Conservation (phyloP, 2,888 invertebrate genomes). For the Dioctria linearis region DNA sequence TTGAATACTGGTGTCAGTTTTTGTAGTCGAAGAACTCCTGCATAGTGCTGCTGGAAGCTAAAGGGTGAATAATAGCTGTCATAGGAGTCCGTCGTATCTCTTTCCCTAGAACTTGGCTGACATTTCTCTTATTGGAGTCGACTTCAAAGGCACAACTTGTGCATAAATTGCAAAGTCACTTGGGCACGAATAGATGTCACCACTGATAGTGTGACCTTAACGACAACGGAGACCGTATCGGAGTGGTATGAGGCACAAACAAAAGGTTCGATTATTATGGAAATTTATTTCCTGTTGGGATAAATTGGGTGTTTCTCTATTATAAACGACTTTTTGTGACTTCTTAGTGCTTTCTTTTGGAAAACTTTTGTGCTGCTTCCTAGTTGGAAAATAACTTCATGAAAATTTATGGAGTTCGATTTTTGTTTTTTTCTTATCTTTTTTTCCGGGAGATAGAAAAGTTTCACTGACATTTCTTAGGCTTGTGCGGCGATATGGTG, state of each 20-base stretch:
- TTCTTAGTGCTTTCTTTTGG: constrained; percentile 31
- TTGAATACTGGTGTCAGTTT: constrained; percentile 8
- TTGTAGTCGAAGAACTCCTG: background rate
- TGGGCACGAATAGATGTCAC: constrained; percentile 51
- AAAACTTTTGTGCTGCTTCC: constrained; percentile 38
- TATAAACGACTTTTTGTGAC: constrained; percentile 52
- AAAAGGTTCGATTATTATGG: constrained; percentile 52
- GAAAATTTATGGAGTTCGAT: constrained; percentile 50
- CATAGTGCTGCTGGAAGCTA: constrained; percentile 17
- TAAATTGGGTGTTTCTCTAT: constrained; percentile 52
- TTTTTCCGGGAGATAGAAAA: constrained; percentile 27
- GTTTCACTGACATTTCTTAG: constrained; percentile 18
- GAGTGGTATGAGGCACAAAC: constrained; percentile 30
- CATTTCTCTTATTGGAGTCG: constrained; percentile 31
- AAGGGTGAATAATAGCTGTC: constrained; percentile 46
- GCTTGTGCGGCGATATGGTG: constrained; percentile 18
- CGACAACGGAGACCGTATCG: constrained; percentile 19
- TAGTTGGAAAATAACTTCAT: constrained; percentile 37
- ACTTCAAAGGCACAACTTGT: constrained; percentile 46
- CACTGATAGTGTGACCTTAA: constrained; percentile 52
- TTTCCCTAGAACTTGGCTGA: background rate
- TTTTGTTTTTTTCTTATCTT: background rate
- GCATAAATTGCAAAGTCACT: constrained; percentile 51
- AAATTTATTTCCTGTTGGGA: constrained; percentile 52
- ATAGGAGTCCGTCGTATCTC: constrained; percentile 7